phyloP scores from a whole-genome alignment of 2,888 invertebrate species.

The Leucophenga maculata region DNA sequence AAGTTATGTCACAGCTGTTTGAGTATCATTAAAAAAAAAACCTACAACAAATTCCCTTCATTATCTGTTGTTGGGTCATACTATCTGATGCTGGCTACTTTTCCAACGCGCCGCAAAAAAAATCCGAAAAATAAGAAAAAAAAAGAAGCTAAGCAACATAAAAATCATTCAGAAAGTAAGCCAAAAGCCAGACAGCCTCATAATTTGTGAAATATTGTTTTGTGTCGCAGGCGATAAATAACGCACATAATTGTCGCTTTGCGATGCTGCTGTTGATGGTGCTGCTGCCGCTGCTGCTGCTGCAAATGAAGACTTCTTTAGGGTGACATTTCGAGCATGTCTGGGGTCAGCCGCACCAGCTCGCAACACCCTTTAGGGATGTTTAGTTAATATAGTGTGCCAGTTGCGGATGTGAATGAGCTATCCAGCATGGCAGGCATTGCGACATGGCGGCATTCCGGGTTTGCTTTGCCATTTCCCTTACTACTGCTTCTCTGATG shows the following conservation, averaged over 20 bases:
- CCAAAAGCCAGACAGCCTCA: neutral
- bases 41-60: neutral
- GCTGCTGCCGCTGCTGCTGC: too few relatives aligned
- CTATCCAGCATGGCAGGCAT: too few relatives aligned
- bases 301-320: neutral
- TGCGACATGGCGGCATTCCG: too few relatives aligned
- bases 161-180: neutral
- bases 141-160: neutral
- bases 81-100: neutral
- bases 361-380: too few relatives aligned
- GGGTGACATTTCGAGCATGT: neutral
- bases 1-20: neutral
- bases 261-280: too few relatives aligned
- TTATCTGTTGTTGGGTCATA: neutral
- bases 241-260: slow-evolving; percentile 47
- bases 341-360: too few relatives aligned
- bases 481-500: neutral
- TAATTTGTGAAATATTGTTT: slow-evolving; percentile 21
- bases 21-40: neutral
- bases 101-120: neutral
- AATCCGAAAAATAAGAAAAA: neutral
- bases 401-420: too few relatives aligned
- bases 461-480: neutral
- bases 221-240: slow-evolving; percentile 48
- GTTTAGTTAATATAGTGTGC: too few relatives aligned